Evolutionary conservation across 2,797 vertebrate genomes (phyloP).

Genomic region (Scolopax rusticola): DNA sequence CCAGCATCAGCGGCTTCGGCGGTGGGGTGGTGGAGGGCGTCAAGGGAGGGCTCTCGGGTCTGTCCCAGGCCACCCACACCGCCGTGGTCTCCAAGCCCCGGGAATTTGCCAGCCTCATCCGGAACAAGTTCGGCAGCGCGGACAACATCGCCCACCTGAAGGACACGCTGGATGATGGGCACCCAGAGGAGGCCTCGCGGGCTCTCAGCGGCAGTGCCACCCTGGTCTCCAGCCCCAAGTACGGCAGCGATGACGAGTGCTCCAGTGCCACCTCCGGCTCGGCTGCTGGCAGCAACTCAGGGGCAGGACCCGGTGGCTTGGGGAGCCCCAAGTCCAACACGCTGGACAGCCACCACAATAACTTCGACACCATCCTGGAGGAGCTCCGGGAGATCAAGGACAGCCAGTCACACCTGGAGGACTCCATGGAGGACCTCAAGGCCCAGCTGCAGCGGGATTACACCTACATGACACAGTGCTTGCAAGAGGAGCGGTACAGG

Average conservation of each 20-base stretch:
- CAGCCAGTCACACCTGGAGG: slow-evolving; percentile 94
- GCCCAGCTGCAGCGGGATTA: slow-evolving; percentile 95
- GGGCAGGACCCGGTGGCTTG: slow-evolving; percentile 84
- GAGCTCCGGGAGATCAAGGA: slow-evolving; percentile 95
- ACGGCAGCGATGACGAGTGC: slow-evolving; percentile 95
- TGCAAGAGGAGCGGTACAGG: slow-evolving; percentile 98
- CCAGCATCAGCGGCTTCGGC: slow-evolving; percentile 96
- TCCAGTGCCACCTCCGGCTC: slow-evolving; percentile 95
- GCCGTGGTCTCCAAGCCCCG: slow-evolving; percentile 96
- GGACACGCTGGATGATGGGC: slow-evolving; percentile 89
- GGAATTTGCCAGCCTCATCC: slow-evolving; percentile 96
- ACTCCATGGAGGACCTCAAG: slow-evolving; percentile 96
- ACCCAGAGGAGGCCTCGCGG: slow-evolving; percentile 87
- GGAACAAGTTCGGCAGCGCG: slow-evolving; percentile 97
- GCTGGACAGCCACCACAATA: slow-evolving; percentile 89
- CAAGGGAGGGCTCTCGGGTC: slow-evolving; percentile 93
- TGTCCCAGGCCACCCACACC: slow-evolving; percentile 90
- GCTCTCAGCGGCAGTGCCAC: slow-evolving; percentile 95
- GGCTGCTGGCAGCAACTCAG: slow-evolving; percentile 91
- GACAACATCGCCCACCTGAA: slow-evolving; percentile 98
- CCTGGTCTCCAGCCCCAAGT: slow-evolving; percentile 95
- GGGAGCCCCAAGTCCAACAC: slow-evolving; percentile 90
- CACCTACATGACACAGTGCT: slow-evolving; percentile 96
- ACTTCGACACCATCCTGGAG: slow-evolving; percentile 91
- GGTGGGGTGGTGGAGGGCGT: slow-evolving; percentile 96